These are phyloP conservation scores for Haemorhous mexicanus DNA, from an alignment of 2,113 vertebrate species.

Conservation along the genomic window DNA sequence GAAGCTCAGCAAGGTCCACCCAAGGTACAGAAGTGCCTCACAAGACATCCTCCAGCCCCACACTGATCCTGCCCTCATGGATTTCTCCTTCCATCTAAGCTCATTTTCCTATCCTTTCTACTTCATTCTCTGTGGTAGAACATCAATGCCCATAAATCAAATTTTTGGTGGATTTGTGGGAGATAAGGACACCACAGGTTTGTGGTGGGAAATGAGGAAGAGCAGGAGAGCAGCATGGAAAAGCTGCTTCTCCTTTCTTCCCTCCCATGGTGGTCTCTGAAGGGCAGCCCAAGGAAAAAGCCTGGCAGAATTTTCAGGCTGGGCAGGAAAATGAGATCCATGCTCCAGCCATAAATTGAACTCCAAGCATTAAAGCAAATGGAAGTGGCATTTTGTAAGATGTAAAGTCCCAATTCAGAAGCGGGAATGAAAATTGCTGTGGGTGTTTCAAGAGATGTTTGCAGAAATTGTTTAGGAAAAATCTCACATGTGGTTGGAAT, in stretches of 20 bases:
- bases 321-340: neutral
- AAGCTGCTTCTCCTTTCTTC: neutral
- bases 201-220: neutral
- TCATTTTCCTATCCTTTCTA: accelerated
- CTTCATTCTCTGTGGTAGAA: neutral
- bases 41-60: neutral
- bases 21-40: neutral
- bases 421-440: neutral
- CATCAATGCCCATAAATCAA: neutral
- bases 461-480: neutral
- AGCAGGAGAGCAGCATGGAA: neutral
- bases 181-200: neutral
- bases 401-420: neutral
- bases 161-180: neutral
- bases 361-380: neutral
- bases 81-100: neutral
- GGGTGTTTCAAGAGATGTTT: neutral
- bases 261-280: neutral
- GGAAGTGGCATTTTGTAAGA: neutral
- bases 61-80: neutral
- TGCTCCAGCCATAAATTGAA: neutral
- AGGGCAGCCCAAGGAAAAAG: neutral
- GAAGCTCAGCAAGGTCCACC: neutral
- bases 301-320: neutral
- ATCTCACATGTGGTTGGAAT: neutral